Conservation (phyloP, 2,888 invertebrate genomes). For the Dicyrtomina minuta region DNA sequence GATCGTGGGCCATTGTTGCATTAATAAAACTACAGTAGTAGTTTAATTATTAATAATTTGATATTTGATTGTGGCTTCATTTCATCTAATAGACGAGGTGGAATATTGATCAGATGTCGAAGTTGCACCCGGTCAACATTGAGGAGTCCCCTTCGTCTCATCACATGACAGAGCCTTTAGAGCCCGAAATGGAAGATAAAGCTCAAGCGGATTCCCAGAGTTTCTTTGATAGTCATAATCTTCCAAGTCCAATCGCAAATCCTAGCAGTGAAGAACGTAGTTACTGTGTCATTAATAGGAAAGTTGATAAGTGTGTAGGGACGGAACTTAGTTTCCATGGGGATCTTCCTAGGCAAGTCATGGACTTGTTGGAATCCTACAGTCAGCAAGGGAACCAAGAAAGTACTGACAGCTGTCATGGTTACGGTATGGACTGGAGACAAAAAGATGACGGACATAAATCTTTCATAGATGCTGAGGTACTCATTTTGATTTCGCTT, state of each 20-base stretch:
- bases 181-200: slow-evolving; percentile 9
- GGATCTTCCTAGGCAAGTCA: slow-evolving; percentile 19
- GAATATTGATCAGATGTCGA: slow-evolving; percentile 34
- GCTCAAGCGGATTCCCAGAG: slow-evolving; percentile 4
- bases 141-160: slow-evolving; percentile 38
- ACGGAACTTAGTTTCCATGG: slow-evolving; percentile 15
- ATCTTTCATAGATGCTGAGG: too few species aligned
- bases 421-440: too few species aligned
- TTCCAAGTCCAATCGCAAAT: slow-evolving; percentile 10
- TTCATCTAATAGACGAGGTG: slow-evolving; percentile 20
- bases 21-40: too few species aligned
- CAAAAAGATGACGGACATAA: too few species aligned
- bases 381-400: background rate
- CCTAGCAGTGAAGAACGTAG: background rate
- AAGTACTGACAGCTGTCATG: too few species aligned
- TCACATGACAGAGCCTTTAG: slow-evolving; percentile 20
- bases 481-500: too few species aligned
- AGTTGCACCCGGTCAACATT: slow-evolving; percentile 24
- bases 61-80: too few species aligned
- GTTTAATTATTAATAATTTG: too few species aligned
- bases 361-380: slow-evolving; percentile 13
- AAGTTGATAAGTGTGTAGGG: slow-evolving; percentile 11
- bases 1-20: too few species aligned
- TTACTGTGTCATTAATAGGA: background rate
- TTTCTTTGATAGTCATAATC: slow-evolving; percentile 9